Evolutionary conservation across 2,888 invertebrate species (phyloP), one percentile per base, ranked within the genome.

Genomic region (Hypercompe scribonia): DNA sequence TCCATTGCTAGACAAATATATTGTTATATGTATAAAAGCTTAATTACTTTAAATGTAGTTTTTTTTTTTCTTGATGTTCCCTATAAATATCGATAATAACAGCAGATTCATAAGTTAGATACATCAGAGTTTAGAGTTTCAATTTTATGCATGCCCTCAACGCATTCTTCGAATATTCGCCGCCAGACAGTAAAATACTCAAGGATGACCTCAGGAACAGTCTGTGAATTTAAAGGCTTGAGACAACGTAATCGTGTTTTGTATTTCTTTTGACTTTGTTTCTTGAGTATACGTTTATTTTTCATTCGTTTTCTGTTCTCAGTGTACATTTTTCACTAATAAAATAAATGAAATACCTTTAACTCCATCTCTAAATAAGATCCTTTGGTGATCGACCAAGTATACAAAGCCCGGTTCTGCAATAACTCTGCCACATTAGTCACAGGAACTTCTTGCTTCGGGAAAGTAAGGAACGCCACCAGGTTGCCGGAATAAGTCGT

Each of bases 401-500:
- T 97, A 63, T 97, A 95, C 0, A 96, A 93, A 0, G 95, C 96
- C 58, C 91, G 93, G 75, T 92, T 90, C 42, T 96, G 96, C 70
- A 98, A 81, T 18, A 98, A 90, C 77, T 98, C 97, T 1, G 96
- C 94, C 0, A 98, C 91, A 0, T 97, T 97, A 5, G 97, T 96
- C 39, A 98, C 96, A 0, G 98, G 96, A 50, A 96, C 94, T 89
- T 98, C 97, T 87, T 97, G 97, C 90, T 98, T 97, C 0, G 99
- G 99, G 88, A 99, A 99, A 0, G 99, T 99, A 64, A 99, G 96
- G 90, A 99, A 99, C 0, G 99, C 99, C 0, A 99, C 99, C 82
- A 99, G 96, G 92, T 98, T 99, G 3, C 99, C 99, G 72, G 98
- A 98, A 90, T 99, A 99, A 0, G 98, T 98, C 31, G 99, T 99